Conservation (phyloP, 2,113 vertebrate species). For the Stegostoma tigrinum region DNA sequence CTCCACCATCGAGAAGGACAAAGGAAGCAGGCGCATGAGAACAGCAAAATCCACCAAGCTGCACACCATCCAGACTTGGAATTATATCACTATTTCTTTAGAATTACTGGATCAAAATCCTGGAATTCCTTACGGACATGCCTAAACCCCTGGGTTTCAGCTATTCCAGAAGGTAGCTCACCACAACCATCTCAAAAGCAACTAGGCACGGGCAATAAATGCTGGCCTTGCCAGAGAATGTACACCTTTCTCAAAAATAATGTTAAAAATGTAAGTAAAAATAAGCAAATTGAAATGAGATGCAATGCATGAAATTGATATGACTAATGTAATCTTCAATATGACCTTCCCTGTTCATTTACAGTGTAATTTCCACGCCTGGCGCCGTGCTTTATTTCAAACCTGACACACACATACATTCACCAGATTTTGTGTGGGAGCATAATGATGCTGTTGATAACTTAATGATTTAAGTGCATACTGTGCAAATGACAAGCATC, state of each 20-base stretch:
- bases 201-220: neutral
- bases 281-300: constrained; percentile 30
- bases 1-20: too few species aligned
- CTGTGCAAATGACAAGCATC: neutral
- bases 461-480: constrained; percentile 1
- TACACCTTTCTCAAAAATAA: neutral
- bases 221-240: neutral
- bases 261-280: neutral
- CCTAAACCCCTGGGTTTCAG: too few species aligned
- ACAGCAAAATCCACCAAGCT: too few species aligned
- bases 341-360: neutral
- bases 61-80: too few species aligned
- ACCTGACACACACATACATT: neutral
- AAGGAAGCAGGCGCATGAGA: too few species aligned
- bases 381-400: neutral
- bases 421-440: neutral
- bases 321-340: neutral
- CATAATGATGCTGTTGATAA: neutral
- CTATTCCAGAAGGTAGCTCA: neutral
- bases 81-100: too few species aligned
- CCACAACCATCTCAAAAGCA: neutral
- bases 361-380: neutral
- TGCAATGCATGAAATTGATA: neutral
- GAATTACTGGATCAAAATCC: too few species aligned
- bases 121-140: too few species aligned